These are phyloP conservation scores for Barnardius zonarius DNA, from an alignment of 2,113 vertebrate genomes.

Conservation along the genomic window DNA sequence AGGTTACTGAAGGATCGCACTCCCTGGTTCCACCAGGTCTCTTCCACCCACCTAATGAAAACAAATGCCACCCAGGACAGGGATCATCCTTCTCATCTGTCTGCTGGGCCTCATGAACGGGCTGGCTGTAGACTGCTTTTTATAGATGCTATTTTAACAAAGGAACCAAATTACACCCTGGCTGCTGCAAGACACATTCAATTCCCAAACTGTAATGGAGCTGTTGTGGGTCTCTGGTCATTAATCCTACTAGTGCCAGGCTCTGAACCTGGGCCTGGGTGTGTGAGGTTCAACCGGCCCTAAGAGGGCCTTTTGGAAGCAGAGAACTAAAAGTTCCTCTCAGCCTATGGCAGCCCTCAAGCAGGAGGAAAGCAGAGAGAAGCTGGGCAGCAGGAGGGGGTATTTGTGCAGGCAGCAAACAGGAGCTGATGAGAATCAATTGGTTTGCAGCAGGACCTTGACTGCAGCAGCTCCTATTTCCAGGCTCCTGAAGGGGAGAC, in stretches of 20 bases:
- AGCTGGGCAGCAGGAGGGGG: background rate
- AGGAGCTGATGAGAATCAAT: background rate
- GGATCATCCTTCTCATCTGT: background rate
- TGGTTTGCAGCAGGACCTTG: background rate
- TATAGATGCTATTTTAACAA: constrained; percentile 16
- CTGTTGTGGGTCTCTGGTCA: background rate
- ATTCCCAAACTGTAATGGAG: background rate
- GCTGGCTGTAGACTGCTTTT: background rate
- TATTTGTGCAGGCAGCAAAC: background rate
- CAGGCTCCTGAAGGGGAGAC: background rate
- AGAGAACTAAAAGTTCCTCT: background rate
- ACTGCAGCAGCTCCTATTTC: background rate
- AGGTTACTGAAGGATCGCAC: background rate
- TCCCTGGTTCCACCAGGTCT: background rate
- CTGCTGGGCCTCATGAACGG: background rate
- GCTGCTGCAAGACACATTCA: constrained; percentile 3
- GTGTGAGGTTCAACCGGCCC: background rate
- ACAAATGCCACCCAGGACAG: background rate
- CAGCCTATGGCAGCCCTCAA: background rate
- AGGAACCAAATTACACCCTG: background rate
- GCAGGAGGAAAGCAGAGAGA: background rate
- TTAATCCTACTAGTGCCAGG: background rate
- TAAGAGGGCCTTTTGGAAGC: background rate
- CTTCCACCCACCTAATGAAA: constrained; percentile 32
- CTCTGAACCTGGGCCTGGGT: background rate